A percentile compares a stretch with the other conserved stretches of the same genome.
phyloP scores from a whole-genome alignment of 2,113 vertebrate genomes.

The Charadrius vociferus region DNA sequence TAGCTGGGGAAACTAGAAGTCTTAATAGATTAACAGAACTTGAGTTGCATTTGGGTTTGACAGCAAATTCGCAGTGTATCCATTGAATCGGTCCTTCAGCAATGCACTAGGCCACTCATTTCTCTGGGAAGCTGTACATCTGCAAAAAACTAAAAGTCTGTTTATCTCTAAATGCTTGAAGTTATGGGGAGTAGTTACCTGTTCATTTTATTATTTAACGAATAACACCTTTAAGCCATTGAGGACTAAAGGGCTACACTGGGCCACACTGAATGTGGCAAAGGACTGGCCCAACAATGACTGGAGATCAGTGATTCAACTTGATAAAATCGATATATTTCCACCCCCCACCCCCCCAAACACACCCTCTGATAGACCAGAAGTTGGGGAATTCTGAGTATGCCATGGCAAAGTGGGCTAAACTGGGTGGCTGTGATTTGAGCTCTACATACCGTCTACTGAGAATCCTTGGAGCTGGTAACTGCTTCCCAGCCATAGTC shows the following conservation, averaged over 20 bases:
- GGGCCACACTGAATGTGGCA: not conserved
- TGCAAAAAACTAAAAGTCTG: not conserved
- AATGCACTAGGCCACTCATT: not conserved
- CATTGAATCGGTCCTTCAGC: not conserved
- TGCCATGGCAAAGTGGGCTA: not conserved
- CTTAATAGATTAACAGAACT: not conserved
- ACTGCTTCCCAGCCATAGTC: conserved; percentile 60
- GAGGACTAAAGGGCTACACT: not conserved
- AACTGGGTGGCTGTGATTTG: not conserved
- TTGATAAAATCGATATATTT: not conserved
- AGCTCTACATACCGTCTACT: conserved; percentile 40
- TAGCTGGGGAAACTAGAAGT: not conserved
- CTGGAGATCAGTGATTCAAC: not conserved
- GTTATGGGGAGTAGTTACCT: not conserved
- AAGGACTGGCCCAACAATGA: not conserved
- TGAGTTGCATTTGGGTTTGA: not conserved
- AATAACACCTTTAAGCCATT: not conserved
- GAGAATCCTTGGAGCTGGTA: conserved; percentile 61
- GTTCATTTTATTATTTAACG: not conserved
- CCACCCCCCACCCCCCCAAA: not conserved
- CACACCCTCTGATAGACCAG: not conserved
- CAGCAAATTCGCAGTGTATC: not conserved
- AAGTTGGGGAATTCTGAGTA: not conserved
- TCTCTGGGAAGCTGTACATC: not conserved
- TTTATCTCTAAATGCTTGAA: not conserved